Evolutionary conservation across 1,140 invertebrate species (phyloP).

Genomic region (Pachypsylla venusta): DNA sequence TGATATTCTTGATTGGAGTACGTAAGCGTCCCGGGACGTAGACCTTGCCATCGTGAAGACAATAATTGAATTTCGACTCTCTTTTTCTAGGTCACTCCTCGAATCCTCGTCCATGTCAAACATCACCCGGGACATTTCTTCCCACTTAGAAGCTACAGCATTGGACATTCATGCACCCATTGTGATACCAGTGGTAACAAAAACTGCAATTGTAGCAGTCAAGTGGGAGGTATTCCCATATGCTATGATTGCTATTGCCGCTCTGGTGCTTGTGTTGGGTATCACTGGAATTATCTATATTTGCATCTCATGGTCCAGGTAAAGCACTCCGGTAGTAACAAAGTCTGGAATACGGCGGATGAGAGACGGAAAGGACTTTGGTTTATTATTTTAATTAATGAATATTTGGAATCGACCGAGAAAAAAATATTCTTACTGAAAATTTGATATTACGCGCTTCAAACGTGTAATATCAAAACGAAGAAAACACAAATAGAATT

Average conservation of each 20-base stretch:
- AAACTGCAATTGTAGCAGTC: slow-evolving; percentile 40
- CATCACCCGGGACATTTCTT: slow-evolving; percentile 47
- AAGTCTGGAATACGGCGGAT: too few species aligned
- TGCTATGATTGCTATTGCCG: slow-evolving; percentile 69
- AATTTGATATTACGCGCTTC: background rate
- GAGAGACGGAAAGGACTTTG: too few species aligned
- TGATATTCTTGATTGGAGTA: too few species aligned
- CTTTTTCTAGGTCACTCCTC: slow-evolving; percentile 20
- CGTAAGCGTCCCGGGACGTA: too few species aligned
- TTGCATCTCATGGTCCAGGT: slow-evolving; percentile 84
- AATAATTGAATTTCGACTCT: too few species aligned
- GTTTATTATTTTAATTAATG: background rate
- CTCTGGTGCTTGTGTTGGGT: slow-evolving; percentile 69
- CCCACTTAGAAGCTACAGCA: slow-evolving; percentile 44
- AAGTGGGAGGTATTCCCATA: slow-evolving; percentile 66
- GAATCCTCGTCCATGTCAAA: slow-evolving; percentile 36
- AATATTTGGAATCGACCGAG: too few species aligned
- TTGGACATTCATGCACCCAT: slow-evolving; percentile 49
- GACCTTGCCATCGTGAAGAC: too few species aligned
- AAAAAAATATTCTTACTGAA: background rate
- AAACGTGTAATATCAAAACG: background rate
- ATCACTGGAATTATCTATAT: slow-evolving; percentile 78
- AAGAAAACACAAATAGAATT: background rate
- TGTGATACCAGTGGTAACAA: slow-evolving; percentile 30
- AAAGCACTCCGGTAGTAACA: too few species aligned